A percentile compares a stretch with the other conserved stretches of the same genome.
Conservation (phyloP, 1,140 invertebrate genomes). For the Zaprionus davidi region DNA sequence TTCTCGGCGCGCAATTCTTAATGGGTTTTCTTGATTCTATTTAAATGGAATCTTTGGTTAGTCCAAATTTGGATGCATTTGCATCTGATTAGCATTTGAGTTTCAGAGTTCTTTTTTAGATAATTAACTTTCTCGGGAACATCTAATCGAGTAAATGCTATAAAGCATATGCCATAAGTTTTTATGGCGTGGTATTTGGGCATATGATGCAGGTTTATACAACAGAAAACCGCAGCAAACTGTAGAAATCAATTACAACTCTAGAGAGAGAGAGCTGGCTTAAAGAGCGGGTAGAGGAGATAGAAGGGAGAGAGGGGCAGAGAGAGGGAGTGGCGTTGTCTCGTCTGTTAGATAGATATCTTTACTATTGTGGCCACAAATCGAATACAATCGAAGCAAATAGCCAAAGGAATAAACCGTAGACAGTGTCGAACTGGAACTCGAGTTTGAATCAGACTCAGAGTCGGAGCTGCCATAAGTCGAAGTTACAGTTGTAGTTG, state of each 20-base stretch:
- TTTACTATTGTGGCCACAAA: constrained; percentile 69
- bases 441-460: background rate
- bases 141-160: constrained; percentile 15
- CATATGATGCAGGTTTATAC: constrained; percentile 44
- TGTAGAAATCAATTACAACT: constrained; percentile 76
- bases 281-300: background rate
- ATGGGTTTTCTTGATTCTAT: constrained; percentile 40
- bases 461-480: background rate
- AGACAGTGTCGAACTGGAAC: background rate
- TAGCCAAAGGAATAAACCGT: constrained; percentile 38
- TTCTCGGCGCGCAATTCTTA: constrained; percentile 37
- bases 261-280: constrained; percentile 34
- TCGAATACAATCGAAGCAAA: constrained; percentile 56
- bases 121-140: constrained; percentile 9
- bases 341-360: constrained; percentile 57
- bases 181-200: constrained; percentile 56
- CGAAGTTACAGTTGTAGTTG: background rate
- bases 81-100: constrained; percentile 6
- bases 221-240: constrained; percentile 35
- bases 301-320: constrained; percentile 18
- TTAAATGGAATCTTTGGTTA: constrained; percentile 31
- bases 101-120: background rate
- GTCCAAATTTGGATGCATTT: constrained; percentile 5
- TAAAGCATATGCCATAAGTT: constrained; percentile 37
- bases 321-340: constrained; percentile 6